Percentiles rank a stretch among this genome's conserved stretches.
phyloP scores from a whole-genome alignment of 2,113 vertebrate genomes.

The Oenanthe melanoleuca region DNA sequence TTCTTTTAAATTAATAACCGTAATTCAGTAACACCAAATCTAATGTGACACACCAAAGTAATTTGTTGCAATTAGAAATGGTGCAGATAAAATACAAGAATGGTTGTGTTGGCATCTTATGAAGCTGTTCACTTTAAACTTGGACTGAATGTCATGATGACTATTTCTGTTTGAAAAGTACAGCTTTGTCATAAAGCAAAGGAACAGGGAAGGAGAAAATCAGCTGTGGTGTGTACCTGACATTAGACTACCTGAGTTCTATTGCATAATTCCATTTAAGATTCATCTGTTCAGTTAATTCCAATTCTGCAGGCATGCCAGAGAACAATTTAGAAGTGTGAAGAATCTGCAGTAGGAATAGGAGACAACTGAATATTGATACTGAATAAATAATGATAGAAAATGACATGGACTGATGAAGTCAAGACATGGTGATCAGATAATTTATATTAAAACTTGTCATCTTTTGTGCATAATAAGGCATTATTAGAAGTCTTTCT shows the following conservation, averaged over 20 bases:
- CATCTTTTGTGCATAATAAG: not conserved
- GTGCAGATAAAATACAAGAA: not conserved
- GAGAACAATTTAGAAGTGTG: not conserved
- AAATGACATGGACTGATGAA: not conserved
- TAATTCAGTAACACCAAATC: not conserved
- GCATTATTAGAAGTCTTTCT: not conserved
- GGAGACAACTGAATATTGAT: not conserved
- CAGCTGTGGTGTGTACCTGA: not conserved
- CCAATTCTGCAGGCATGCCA: not conserved
- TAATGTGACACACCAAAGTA: not conserved
- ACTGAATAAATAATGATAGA: not conserved
- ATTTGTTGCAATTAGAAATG: not conserved
- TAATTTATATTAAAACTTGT: not conserved
- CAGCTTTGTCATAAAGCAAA: not conserved
- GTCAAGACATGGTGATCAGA: not conserved
- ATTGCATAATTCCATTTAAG: not conserved
- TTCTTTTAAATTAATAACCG: not conserved
- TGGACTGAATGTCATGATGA: not conserved
- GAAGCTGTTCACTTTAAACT: not conserved
- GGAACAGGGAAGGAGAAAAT: not conserved
- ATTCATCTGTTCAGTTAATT: not conserved
- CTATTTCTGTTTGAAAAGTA: not conserved
- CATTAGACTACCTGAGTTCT: not conserved
- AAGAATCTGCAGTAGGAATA: not conserved
- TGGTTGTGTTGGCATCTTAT: too few species aligned